phyloP scores from a whole-genome alignment of 2,797 vertebrate genomes.

The Coranthus polyacanthus region DNA sequence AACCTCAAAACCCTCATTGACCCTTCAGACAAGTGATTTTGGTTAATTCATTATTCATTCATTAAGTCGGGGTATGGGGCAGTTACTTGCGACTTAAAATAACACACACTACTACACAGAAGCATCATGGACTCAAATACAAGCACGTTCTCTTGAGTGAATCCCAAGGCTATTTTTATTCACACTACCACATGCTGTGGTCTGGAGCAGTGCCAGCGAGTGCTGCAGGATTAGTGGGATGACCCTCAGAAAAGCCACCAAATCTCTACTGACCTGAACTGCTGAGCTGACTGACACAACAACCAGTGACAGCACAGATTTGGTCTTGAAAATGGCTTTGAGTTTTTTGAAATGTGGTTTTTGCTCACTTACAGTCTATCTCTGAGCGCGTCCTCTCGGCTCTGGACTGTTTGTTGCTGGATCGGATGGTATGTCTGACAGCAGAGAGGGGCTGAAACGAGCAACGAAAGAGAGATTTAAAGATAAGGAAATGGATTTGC shows the following conservation, averaged over 20 bases:
- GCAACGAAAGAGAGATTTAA: not conserved
- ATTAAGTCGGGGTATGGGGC: not conserved
- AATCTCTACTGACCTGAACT: conserved; percentile 30
- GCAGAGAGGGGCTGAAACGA: conserved; percentile 87
- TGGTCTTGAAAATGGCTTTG: not conserved
- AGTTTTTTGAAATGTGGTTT: conserved; percentile 9
- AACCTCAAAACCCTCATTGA: not conserved
- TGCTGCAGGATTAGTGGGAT: conserved; percentile 58
- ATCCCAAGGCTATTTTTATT: conserved; percentile 62
- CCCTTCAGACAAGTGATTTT: conserved; percentile 45
- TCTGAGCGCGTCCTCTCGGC: conserved; percentile 94
- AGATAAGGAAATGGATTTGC: conserved; percentile 7
- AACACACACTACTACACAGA: conserved; percentile 7
- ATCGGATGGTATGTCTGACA: conserved; percentile 96
- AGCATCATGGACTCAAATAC: conserved; percentile 11
- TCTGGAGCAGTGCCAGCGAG: conserved; percentile 57
- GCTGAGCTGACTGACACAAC: conserved; percentile 18
- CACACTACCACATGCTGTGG: conserved; percentile 43
- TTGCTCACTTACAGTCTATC: conserved; percentile 93
- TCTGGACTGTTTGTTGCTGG: conserved; percentile 90
- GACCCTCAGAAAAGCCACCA: conserved; percentile 43
- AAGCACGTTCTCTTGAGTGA: conserved; percentile 52
- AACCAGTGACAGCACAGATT: conserved; percentile 34
- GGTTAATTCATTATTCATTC: conserved; percentile 4
- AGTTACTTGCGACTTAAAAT: conserved; percentile 11